Base-by-base conservation (phyloP, 2,797 vertebrate species). In the Esox masquinongy region DNA sequence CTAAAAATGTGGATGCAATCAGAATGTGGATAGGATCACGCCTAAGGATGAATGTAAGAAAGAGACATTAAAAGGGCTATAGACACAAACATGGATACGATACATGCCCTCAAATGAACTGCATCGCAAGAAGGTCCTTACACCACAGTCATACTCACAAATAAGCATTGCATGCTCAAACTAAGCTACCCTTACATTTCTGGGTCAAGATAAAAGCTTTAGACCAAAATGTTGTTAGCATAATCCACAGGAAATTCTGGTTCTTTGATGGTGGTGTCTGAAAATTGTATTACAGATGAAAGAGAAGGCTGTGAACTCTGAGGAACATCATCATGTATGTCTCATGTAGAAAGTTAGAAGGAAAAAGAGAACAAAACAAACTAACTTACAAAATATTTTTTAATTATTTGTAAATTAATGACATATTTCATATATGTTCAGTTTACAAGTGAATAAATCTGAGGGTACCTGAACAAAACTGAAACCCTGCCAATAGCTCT, bases 121-220 rank as follows among this genome's bases (percentile, higher is more conserved):
- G 61, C 8, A 63, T 63, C 0, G 17, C 5, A n/a, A 17, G 16
- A 17, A 53, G 17, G 19, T 31, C 50, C 4, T 29, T n/a, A 22
- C 17, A 56, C 63, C 70, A 67, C 63, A 66, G 39, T 17, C 70
- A 56, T 5, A 19, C 26, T 34, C 19, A 51, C 34, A 68, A 36
- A 53, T 49, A 70, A 16, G 3, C 47, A 16, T 51, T 56, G 49
- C 50, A 75, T 22, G 56, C 74, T 39, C 50, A 59, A 53, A 69
- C 49, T 56, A 34, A 69, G n/a, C 36, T 26, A 70, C 22, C 43
- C 68, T 24, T 22, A 70, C 70, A 74, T 17, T 26, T 77, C 68
- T 73, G 74, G 26, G 61, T 29, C 26, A 75, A 72, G 78, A 78
- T 74, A 59, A 79, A 87, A 85, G 83, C 63, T 80, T 47, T 72